phyloP scores from a whole-genome alignment of 2,797 vertebrate genomes.

The Mareca penelope region DNA sequence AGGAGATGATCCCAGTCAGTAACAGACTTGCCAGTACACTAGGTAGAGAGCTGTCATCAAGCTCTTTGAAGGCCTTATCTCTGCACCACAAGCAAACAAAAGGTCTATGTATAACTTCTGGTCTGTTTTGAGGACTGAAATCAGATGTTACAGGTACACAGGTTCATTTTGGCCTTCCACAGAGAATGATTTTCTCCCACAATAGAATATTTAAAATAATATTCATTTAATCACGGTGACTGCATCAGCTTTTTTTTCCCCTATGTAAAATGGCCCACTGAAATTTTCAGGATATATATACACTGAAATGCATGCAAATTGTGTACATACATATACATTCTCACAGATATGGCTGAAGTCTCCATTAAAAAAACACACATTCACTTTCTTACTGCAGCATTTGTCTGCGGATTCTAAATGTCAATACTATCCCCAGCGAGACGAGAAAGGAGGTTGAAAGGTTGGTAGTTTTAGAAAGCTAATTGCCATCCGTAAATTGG shows the following conservation, averaged over 20 bases:
- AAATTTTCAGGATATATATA: conserved; percentile 21
- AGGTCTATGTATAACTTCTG: not conserved
- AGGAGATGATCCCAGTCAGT: not conserved
- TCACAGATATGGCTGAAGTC: not conserved
- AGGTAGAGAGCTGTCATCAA: not conserved
- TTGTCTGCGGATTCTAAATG: conserved; percentile 74
- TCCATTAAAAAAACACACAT: conserved; percentile 70
- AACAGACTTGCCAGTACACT: not conserved
- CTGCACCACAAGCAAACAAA: not conserved
- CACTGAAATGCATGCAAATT: conserved; percentile 48
- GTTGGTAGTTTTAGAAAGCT: conserved; percentile 57
- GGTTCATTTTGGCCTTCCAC: not conserved
- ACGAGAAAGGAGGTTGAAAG: conserved; percentile 67
- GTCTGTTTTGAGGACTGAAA: not conserved
- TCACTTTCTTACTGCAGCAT: conserved; percentile 20
- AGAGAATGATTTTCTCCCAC: not conserved
- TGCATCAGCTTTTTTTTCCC: not conserved
- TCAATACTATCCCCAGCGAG: conserved; percentile 67
- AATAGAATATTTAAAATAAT: not conserved
- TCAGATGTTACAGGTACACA: not conserved
- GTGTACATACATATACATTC: conserved; percentile 15
- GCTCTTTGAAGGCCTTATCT: not conserved
- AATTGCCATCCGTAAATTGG: conserved; percentile 57
- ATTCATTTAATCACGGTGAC: not conserved
- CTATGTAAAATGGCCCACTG: not conserved